Evolutionary conservation across 2,113 vertebrate species (phyloP), one percentile per base, ranked within the genome.

Genomic region (Motacilla alba): DNA sequence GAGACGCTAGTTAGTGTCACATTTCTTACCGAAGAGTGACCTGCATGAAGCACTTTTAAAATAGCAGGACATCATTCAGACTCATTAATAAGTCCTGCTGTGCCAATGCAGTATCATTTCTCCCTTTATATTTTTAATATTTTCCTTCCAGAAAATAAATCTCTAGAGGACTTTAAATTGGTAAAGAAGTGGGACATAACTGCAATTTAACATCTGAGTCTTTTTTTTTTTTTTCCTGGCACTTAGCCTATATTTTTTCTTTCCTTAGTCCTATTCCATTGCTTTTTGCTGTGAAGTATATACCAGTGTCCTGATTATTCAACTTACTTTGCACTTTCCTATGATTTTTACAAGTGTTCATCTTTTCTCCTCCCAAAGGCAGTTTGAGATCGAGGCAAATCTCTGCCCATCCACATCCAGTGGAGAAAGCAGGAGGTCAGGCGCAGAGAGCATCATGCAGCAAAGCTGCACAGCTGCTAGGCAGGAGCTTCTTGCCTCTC

Each of bases 91-190:
- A 81, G 28, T 86, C 90, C 84, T 33, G 0, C 75, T 60, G 64
- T 86, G 47, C 44, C 52, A 83, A 60, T 35, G 47, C 43, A 64
- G 33, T 79, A 56, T 67, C 22, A 80, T 52, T 89, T 87, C 21
- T 88, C 44, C 44, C 24, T 77, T 81, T 60, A 43, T 80, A 55
- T 55, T 93, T 88, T 88, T 67, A 86, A 59, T 78, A 8, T 80
- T 94, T 91, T 58, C 76, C 52, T 90, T 93, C 63, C 86, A 55
- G 83, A 90, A 92, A 37, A 22, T 86, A 92, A 37, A 22, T 86
- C 88, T 86, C 85, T 63, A 20, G 79, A 90, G 85, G 52, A 46
- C 15, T 52, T 67, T 26, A 83, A 88, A 49, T 67, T 93, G 79
- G 77, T 47, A 35, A 90, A 70, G 79, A 93, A 93, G 15, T 94